Conservation (phyloP, 1,140 invertebrate species). For the Drosophila auraria region DNA sequence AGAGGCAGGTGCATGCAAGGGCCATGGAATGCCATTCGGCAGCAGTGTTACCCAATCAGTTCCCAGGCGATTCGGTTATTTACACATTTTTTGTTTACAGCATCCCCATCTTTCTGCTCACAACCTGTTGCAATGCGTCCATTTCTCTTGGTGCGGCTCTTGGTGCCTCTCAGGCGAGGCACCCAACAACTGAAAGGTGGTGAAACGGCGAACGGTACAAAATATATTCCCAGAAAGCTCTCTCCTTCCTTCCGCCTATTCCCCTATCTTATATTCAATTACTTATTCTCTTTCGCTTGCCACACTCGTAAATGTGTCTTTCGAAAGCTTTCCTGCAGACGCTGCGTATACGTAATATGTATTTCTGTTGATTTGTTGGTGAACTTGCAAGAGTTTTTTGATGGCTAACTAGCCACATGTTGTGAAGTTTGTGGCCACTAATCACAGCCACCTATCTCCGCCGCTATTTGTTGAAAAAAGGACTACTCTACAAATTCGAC, state of each 20-base stretch:
- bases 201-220: neutral
- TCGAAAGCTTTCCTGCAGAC: constrained; percentile 44
- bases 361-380: constrained; percentile 25
- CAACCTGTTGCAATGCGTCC: constrained; percentile 67
- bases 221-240: constrained; percentile 48
- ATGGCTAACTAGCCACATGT: constrained; percentile 15
- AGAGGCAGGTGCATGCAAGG: constrained; percentile 27
- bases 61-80: constrained; percentile 33
- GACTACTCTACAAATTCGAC: neutral
- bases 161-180: constrained; percentile 10
- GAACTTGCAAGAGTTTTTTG: constrained; percentile 31
- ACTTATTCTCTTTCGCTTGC: constrained; percentile 10
- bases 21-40: constrained; percentile 31
- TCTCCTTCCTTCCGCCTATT: constrained; percentile 13
- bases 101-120: constrained; percentile 35
- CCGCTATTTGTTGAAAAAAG: too few relatives aligned
- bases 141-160: constrained; percentile 13
- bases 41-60: constrained; percentile 39
- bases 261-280: constrained; percentile 4
- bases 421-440: constrained; percentile 7
- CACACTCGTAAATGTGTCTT: constrained; percentile 40
- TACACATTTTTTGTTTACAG: constrained; percentile 49
- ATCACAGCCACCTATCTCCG: too few relatives aligned
- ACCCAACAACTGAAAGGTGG: neutral
- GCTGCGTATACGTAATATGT: constrained; percentile 75